Evolutionary conservation across 2,113 vertebrate species (phyloP), one percentile per base, ranked within the genome.

Genomic region (Puntigrus tetrazona): DNA sequence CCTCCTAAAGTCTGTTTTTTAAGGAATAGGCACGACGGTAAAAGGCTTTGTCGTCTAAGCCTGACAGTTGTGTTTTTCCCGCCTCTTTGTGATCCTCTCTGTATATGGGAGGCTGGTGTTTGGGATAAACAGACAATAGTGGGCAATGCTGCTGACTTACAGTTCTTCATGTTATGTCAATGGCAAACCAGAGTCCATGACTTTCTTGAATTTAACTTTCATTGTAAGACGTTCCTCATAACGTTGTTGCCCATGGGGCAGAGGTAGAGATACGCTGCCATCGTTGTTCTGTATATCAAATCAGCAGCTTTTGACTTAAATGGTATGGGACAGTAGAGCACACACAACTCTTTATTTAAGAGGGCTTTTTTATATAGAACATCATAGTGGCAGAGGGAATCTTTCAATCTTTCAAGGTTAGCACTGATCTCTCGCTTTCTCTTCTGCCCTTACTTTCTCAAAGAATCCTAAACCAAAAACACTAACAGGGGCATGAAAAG

Each of bases 71-170:
- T 96, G 95, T 97, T 97, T 91, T 96, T 96, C 97, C 96, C 96
- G 95, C 96, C 96, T 97, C 95, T 94, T 94, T 97, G 95, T 97
- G 96, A 97, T 99, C 96, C 96, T 96, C 95, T 93, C 91, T 94
- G 94, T 95, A 94, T 93, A 96, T 94, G 90, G 94, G 91, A 94
- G 93, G 92, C 93, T 94, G 93, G 94, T 95, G 91, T 94, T 85
- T 92, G 92, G 94, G 92, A 91, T 94, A 93, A 94, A 93, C 94
- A 94, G 93, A 97, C 96, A 96, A 96, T 93, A 92, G 94, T 91
- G 91, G 91, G 94, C 94, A 95, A 91, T 92, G 89, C 92, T 91
- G 94, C 95, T 95, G 96, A 96, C 95, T 95, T 94, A 94, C 93
- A 89, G 91, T 94, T 94, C 94, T 95, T 94, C 95, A 91, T 91